Evolutionary conservation across 2,888 invertebrate species (phyloP).

Genomic region (Tetanocera ferruginea): DNA sequence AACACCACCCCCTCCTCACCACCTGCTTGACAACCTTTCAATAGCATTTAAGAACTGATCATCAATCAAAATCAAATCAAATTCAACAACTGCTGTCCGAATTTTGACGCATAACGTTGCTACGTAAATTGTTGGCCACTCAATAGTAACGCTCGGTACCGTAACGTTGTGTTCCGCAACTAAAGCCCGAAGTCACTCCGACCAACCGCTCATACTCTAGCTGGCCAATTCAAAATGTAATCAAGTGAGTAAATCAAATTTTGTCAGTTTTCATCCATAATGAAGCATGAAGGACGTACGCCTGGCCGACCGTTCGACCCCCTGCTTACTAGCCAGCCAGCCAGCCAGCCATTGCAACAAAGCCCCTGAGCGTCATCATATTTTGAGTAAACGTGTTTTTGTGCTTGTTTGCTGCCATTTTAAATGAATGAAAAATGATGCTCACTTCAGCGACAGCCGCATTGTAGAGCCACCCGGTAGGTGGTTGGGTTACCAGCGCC

Average conservation of each 20-base stretch:
- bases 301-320: slow-evolving; percentile 45
- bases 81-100: slow-evolving; percentile 47
- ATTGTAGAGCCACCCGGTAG: neutral
- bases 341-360: slow-evolving; percentile 36
- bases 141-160: slow-evolving; percentile 1
- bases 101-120: slow-evolving; percentile 48
- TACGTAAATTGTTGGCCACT: slow-evolving; percentile 65
- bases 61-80: slow-evolving; percentile 58
- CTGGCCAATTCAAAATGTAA: slow-evolving; percentile 49
- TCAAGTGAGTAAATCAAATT: slow-evolving; percentile 67
- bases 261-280: slow-evolving; percentile 58
- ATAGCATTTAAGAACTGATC: slow-evolving; percentile 27
- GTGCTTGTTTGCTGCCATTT: slow-evolving; percentile 47
- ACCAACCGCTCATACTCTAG: neutral
- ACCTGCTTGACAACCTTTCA: too few relatives aligned
- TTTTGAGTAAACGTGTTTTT: neutral
- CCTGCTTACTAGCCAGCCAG: slow-evolving; percentile 12
- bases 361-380: slow-evolving; percentile 10
- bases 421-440: slow-evolving; percentile 66
- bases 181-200: neutral
- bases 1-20: too few relatives aligned
- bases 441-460: neutral
- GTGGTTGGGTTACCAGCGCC: neutral
- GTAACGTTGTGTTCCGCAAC: neutral
- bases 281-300: slow-evolving; percentile 29